These are phyloP conservation scores for Agrotis exclamationis DNA, from an alignment of 2,888 invertebrate genomes.

Conservation along the genomic window DNA sequence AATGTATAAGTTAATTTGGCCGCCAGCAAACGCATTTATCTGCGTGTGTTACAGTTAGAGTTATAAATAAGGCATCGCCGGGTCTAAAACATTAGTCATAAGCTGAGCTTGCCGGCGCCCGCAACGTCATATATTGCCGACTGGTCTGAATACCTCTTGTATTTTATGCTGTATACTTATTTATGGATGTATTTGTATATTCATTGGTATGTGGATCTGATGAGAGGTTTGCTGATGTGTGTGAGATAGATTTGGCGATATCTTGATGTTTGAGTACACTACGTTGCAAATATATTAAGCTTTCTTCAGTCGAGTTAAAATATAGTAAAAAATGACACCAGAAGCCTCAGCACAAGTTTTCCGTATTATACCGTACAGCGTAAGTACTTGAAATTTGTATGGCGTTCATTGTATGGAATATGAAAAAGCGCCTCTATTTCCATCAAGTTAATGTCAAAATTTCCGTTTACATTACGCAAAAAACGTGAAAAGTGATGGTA, in stretches of 20 bases:
- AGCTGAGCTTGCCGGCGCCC: slow-evolving; percentile 71
- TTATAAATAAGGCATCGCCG: slow-evolving; percentile 80
- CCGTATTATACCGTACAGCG: no score
- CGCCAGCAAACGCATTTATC: slow-evolving; percentile 79
- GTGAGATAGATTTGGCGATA: slow-evolving; percentile 8
- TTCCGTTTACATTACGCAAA: no score
- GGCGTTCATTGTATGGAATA: no score
- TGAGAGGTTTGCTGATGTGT: slow-evolving; percentile 35
- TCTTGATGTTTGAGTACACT: not conserved
- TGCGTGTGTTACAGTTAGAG: slow-evolving; percentile 84
- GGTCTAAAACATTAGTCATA: slow-evolving; percentile 81
- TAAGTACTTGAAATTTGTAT: no score
- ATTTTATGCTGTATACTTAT: slow-evolving; percentile 66
- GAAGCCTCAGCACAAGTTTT: no score
- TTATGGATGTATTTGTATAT: slow-evolving; percentile 69
- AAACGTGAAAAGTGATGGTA: no score
- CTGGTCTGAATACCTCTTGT: slow-evolving; percentile 63
- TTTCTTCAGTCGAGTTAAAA: no score
- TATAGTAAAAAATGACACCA: no score
- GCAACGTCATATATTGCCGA: slow-evolving; percentile 68
- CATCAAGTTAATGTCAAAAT: no score
- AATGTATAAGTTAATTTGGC: slow-evolving; percentile 73
- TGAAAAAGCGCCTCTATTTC: no score
- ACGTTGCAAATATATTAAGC: not conserved
- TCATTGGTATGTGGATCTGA: slow-evolving; percentile 64